A percentile compares a stretch with the other conserved stretches of the same genome.
phyloP scores from a whole-genome alignment of 1,140 invertebrate genomes.

The Proctacanthus coquilletti region DNA sequence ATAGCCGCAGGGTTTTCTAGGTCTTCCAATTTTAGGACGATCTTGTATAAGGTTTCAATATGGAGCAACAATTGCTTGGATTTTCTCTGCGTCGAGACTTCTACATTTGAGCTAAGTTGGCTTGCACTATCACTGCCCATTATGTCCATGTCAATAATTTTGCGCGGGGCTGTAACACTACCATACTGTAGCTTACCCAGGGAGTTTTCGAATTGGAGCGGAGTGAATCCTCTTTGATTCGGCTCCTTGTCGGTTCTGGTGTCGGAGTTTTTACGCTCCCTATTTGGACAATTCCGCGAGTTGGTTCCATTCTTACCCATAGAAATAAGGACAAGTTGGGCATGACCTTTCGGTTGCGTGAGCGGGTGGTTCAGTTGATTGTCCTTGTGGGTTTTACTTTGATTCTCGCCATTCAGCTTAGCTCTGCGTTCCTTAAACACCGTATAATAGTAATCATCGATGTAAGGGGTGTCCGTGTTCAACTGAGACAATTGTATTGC shows the following conservation, averaged over 20 bases:
- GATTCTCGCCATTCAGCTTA: conserved; percentile 33
- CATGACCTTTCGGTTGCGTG: conserved; percentile 30
- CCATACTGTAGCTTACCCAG: conserved; percentile 71
- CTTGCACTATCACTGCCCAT: conserved; percentile 41
- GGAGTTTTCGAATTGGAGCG: conserved; percentile 82
- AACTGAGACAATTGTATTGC: conserved; percentile 84
- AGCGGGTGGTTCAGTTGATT: conserved; percentile 44
- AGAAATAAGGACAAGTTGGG: conserved; percentile 25
- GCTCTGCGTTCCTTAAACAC: conserved; percentile 46
- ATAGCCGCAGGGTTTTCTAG: conserved; percentile 53
- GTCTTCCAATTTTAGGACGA: conserved; percentile 56
- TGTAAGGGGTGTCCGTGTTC: conserved; percentile 68
- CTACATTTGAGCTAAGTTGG: conserved; percentile 10
- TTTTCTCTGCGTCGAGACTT: conserved; percentile 28
- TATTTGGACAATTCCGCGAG: conserved; percentile 19
- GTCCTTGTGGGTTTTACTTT: conserved; percentile 40
- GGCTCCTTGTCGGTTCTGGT: conserved; percentile 33
- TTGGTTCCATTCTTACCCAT: conserved; percentile 27
- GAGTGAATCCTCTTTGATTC: conserved; percentile 46
- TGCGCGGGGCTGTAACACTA: conserved; percentile 82
- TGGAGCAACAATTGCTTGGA: conserved; percentile 64
- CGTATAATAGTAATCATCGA: conserved; percentile 75
- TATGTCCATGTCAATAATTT: conserved; percentile 81
- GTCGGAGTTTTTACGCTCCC: conserved; percentile 37
- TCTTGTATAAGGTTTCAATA: conserved; percentile 58